Evolutionary conservation across 2,113 vertebrate genomes (phyloP), one percentile per base, ranked within the genome.

Genomic region (Thymallus thymallus): DNA sequence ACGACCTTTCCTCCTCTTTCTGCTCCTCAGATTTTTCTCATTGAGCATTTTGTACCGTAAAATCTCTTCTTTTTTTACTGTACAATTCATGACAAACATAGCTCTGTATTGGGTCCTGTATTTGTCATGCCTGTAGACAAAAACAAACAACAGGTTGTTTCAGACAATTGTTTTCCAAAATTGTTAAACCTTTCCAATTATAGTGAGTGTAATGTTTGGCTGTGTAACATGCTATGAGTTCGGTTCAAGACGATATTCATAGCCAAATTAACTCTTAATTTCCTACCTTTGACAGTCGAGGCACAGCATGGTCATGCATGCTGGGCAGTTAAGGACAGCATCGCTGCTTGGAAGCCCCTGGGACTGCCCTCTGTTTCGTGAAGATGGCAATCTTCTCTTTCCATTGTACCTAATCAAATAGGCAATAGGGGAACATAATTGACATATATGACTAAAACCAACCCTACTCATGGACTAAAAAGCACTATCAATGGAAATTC

Each of bases 61-160:
- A 69, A 96, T 86, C 82, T 99, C 95, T 20, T 96, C 95, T 85
- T 86, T 95, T 85, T 95, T 95, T 84, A 99, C 93, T 16, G 77
- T 13, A 10, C 98, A 99, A 91, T 99, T 99, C 96, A 99, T 98
- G 82, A 99, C 97, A 79, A 99, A 99, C 97, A 98, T 99, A 32
- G 97, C 98, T 87, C 96, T 93, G 63, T 98, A 99, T 45, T 99
- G 98, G 3, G 96, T 97, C 84, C 93, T 96, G 84, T 98, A 98
- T 48, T 94, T 96, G 41, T 99, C 98, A 2, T 99, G 98, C 75
- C 97, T 99, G 63, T 73, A 32, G 69, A 88, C 62, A 74, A 89
- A 87, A 89, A 58, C 56, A 14, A 51, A 51, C 12, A 16, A 14
- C 4, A 66, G 18, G 73, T 45, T 18, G 48, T 30, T 2, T 51